Conservation (phyloP, 2,888 invertebrate species). For the Temnothorax rugatulus region DNA sequence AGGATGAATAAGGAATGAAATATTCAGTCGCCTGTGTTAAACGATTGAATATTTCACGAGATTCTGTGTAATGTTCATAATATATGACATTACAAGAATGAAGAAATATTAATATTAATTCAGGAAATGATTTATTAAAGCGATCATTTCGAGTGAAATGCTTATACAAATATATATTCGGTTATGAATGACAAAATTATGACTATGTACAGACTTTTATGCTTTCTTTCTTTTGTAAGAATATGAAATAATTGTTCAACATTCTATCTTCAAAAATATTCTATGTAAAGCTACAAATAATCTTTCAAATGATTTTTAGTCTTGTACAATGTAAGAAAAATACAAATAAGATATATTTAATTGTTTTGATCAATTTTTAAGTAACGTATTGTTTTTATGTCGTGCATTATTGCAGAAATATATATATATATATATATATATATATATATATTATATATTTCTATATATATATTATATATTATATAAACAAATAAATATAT, state of each 20-base stretch:
- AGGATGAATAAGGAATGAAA: neutral
- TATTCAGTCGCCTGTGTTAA: slow-evolving; percentile 7
- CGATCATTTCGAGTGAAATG: neutral
- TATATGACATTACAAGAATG: neutral
- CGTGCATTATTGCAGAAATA: too few relatives aligned
- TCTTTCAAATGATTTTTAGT: neutral
- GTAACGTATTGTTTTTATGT: neutral
- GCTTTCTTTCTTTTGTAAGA: neutral
- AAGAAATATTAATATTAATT: neutral
- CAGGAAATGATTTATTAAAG: neutral
- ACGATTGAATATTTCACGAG: slow-evolving; percentile 1
- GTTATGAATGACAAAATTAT: neutral
- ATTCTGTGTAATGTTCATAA: neutral
- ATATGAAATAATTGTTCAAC: neutral
- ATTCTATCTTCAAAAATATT: neutral
- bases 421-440: too few relatives aligned
- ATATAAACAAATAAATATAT: too few relatives aligned
- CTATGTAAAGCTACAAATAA: neutral
- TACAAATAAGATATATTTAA: neutral
- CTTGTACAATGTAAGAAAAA: neutral
- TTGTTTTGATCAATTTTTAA: neutral
- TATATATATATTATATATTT: too few relatives aligned
- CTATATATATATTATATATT: too few relatives aligned
- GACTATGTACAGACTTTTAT: neutral
- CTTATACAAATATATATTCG: neutral